Evolutionary conservation across 2,888 invertebrate species (phyloP), one percentile per base, ranked within the genome.

Genomic region (Eugnorisma glareosa): DNA sequence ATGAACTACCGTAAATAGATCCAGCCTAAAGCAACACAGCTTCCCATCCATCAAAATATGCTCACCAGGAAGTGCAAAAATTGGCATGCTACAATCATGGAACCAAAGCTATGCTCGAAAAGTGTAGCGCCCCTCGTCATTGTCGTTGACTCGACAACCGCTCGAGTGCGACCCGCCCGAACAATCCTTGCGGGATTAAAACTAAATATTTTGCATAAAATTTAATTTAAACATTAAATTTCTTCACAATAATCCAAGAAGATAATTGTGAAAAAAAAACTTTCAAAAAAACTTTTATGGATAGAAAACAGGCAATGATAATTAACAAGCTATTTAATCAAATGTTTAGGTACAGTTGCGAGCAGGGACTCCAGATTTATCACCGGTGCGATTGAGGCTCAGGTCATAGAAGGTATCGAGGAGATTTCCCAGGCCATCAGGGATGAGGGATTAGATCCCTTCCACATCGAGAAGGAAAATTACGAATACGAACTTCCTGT

Each of bases 371-470:
- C 88, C 24, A 88, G 91, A 6, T 70, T 92, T 0, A 67, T 93
- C 2, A 86, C 86, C 6, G 91, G 89, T 11, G 11, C 64, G 15
- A 59, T 79, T 6, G 78, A 79, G 40, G 28, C 31, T 37, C 24
- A 77, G 1, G 85, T 95, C 6, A 77, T 88, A 0, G 75, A 78
- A 2, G 86, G 72, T 4, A 90, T 96, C 54, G 89, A 93, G 11
- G 88, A 90, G 0, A 0, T 92, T 0, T 84, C 88, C 35, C 77
- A 90, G n/a, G 0, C 18, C 0, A 92, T 96, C 54, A 82, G 57
- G 4, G 93, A 93, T 1, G 84, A 75, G 1, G 95, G 94, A 1
- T 68, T 93, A 0, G 96, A 96, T 74, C 96, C 96, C 0, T 24
- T 90, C 0, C 2, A 78, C 5, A 45, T 93, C 0, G 70, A 89